Percentiles rank a stretch among this genome's conserved stretches.
Evolutionary conservation across 2,113 vertebrate species (phyloP).

Genomic region (Lophotis ruficrista): DNA sequence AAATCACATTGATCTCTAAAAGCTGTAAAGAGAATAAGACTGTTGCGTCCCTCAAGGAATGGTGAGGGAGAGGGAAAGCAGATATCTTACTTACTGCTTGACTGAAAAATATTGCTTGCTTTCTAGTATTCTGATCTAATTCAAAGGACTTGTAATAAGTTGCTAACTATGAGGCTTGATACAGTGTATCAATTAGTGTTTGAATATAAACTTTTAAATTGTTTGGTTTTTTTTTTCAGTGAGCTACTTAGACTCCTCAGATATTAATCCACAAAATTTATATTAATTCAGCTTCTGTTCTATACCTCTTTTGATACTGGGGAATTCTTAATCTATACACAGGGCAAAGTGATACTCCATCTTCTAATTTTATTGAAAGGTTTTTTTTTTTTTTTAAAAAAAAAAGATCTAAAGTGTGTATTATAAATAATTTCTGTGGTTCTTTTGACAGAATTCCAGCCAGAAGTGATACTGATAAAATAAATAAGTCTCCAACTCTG

Average conservation of each 20-base stretch:
- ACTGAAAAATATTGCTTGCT: background rate
- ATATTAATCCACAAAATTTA: background rate
- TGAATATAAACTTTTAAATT: background rate
- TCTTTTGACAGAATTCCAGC: constrained; percentile 70
- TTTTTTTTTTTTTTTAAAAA: background rate
- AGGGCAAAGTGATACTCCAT: background rate
- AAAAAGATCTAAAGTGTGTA: background rate
- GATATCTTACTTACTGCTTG: background rate
- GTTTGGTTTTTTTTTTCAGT: background rate
- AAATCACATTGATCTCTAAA: background rate
- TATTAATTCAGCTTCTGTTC: background rate
- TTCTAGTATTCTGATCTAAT: background rate
- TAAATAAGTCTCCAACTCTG: constrained; percentile 49
- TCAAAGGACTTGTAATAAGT: background rate
- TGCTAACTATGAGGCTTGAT: background rate
- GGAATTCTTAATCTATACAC: background rate
- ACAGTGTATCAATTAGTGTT: background rate
- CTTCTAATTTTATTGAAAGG: background rate
- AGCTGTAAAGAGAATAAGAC: background rate
- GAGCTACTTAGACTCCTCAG: background rate
- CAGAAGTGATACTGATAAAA: constrained; percentile 53
- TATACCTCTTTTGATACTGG: background rate
- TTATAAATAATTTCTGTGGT: background rate
- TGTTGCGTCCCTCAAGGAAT: background rate
- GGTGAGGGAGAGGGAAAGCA: background rate